Conservation (phyloP, 2,888 invertebrate genomes). For the Amphipoea lucens region DNA sequence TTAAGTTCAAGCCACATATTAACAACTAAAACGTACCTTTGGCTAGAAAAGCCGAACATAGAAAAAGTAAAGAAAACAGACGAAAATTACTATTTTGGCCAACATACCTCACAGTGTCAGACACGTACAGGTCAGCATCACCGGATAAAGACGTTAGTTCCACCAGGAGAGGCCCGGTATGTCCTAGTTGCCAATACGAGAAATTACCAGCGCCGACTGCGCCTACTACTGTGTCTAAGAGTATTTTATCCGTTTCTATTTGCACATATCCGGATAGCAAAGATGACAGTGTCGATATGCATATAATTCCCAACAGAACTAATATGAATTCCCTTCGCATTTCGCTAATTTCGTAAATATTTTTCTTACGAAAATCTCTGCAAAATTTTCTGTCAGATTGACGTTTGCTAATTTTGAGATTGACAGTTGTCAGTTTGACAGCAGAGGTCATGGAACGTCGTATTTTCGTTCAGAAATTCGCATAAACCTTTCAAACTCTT, state of each 20-base stretch:
- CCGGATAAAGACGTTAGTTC: conserved; percentile 83
- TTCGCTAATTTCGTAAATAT: conserved; percentile 55
- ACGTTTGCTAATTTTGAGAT: background rate
- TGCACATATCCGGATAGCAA: conserved; percentile 78
- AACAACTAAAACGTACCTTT: background rate
- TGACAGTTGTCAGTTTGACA: conserved; percentile 10
- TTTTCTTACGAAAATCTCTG: conserved; percentile 8
- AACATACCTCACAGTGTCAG: conserved; percentile 82
- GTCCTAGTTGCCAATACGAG: conserved; percentile 86
- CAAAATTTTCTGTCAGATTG: conserved; percentile 30
- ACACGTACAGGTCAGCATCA: conserved; percentile 86
- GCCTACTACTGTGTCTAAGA: conserved; percentile 83
- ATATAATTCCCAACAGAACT: conserved; percentile 82
- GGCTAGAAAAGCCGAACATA: background rate
- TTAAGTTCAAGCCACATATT: background rate
- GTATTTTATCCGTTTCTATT: conserved; percentile 77
- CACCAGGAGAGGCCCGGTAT: conserved; percentile 80
- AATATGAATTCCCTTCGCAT: conserved; percentile 85
- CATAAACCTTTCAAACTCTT: background rate
- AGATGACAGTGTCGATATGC: conserved; percentile 81
- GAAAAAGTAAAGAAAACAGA: background rate
- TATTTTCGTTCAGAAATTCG: conserved; percentile 39
- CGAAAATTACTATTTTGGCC: background rate
- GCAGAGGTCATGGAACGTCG: background rate
- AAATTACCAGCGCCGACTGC: conserved; percentile 85